Percentiles rank a stretch among this genome's conserved stretches.
Evolutionary conservation across 2,113 vertebrate genomes (phyloP).

Genomic region (Gambusia affinis): DNA sequence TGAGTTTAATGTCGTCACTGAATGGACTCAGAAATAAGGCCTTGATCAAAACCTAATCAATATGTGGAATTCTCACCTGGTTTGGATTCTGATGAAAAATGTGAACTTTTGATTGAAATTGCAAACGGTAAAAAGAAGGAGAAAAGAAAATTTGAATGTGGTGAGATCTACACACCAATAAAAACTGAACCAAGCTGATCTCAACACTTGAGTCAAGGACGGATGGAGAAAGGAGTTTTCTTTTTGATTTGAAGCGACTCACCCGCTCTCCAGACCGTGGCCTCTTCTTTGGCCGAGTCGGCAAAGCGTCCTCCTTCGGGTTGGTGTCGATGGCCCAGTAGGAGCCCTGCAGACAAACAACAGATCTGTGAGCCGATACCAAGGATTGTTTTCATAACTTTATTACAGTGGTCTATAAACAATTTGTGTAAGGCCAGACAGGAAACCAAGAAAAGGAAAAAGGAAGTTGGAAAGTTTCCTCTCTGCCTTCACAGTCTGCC

Average conservation of each 20-base stretch:
- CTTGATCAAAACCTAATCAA: not conserved
- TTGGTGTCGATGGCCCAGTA: slow-evolving; percentile 95
- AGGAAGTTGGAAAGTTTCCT: not conserved
- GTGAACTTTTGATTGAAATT: no score
- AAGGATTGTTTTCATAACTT: slow-evolving; percentile 20
- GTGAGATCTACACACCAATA: no score
- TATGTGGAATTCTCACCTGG: not conserved
- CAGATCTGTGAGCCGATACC: slow-evolving; percentile 37
- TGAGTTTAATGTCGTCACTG: no score
- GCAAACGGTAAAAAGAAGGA: no score
- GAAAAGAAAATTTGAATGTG: no score
- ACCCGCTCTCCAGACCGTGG: slow-evolving; percentile 92
- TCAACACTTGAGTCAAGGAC: not conserved
- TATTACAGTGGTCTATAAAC: not conserved
- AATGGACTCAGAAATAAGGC: no score
- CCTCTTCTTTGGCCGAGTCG: slow-evolving; percentile 92
- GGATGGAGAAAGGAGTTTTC: slow-evolving; percentile 1
- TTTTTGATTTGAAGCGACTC: slow-evolving; percentile 39
- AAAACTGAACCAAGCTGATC: slow-evolving; percentile 17
- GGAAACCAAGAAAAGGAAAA: slow-evolving; percentile 1
- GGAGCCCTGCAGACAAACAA: slow-evolving; percentile 83
- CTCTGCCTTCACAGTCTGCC: not conserved
- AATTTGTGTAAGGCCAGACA: not conserved
- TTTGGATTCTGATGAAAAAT: not conserved
- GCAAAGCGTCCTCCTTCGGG: slow-evolving; percentile 90